Base-by-base conservation (phyloP, 1,140 invertebrate species). In the Drosophila sproati region DNA sequence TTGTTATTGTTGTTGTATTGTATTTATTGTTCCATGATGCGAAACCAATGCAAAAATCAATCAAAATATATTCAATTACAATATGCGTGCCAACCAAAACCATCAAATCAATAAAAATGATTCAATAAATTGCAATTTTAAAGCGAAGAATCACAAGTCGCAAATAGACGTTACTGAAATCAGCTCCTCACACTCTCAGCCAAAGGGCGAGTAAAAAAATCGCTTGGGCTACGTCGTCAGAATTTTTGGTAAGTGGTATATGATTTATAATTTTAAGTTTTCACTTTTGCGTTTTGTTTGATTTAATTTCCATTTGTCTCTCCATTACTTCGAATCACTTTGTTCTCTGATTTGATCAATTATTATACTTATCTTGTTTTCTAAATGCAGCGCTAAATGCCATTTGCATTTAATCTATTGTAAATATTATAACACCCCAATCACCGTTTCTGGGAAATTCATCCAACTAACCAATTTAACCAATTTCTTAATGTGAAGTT, bases 1-100 rank as follows among this genome's bases (percentile, higher is more conserved):
- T 92, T 92, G 91, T 92, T 91, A 87, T 91, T 87, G 82, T 91
- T 91, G 89, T 92, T 92, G 88, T 91, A 90, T 91, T 89, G 86
- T 91, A 91, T 91, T 92, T 90, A 88, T 82, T 92, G 90, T 91
- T 92, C 79, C 77, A 80, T 88, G 76, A 88, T 82, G 80, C 66
- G 55, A 87, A 78, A 57, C 41, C 20, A 59, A 54, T 52, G 20
- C 64, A 47, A 70, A 77, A 78, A 73, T 20, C 20, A 64, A 62
- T 31, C 35, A 61, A 52, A 12, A 28, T 34, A 59, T 54, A 64
- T 64, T 64, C 45, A 57, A 59, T 66, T 37, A 64, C 54, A 54
- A 73, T 48, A 60, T 59, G 55, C 68, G 60, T 64, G 51, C 41
- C 60, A 37, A 57, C 43, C 34, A 8, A 59, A 60, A 68, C 61